Conservation (phyloP, 2,797 vertebrate genomes). For the Sylvilagus floridanus region DNA sequence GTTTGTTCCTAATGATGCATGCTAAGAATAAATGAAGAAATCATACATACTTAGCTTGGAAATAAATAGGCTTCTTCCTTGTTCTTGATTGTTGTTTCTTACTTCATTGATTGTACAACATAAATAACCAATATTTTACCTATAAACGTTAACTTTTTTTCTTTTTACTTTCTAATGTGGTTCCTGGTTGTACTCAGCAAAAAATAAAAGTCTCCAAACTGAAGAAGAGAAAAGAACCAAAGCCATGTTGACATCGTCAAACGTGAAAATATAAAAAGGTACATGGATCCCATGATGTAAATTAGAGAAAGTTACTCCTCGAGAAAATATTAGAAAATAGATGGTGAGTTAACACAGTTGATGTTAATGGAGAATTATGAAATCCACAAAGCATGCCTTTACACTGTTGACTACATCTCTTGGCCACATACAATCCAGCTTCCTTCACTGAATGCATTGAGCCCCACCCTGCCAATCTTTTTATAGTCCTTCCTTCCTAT, state of each 20-base stretch:
- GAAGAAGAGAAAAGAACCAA: conserved; percentile 20
- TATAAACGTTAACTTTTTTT: background rate
- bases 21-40: conserved; percentile 48
- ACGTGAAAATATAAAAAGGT: background rate
- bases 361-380: background rate
- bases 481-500: background rate
- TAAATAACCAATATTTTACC: background rate
- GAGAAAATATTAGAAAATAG: background rate
- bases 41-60: background rate
- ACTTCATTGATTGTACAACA: background rate
- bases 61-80: background rate
- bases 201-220: background rate
- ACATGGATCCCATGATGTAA: background rate
- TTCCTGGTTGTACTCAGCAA: background rate
- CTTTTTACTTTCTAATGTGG: background rate
- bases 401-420: background rate
- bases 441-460: background rate
- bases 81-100: background rate
- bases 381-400: background rate
- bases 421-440: background rate
- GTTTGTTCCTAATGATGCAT: background rate
- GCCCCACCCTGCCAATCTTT: background rate
- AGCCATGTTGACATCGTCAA: background rate
- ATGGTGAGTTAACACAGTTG: background rate
- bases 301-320: conserved; percentile 19